Evolutionary conservation across 1,140 invertebrate species (phyloP).

Genomic region (Anastrepha obliqua): DNA sequence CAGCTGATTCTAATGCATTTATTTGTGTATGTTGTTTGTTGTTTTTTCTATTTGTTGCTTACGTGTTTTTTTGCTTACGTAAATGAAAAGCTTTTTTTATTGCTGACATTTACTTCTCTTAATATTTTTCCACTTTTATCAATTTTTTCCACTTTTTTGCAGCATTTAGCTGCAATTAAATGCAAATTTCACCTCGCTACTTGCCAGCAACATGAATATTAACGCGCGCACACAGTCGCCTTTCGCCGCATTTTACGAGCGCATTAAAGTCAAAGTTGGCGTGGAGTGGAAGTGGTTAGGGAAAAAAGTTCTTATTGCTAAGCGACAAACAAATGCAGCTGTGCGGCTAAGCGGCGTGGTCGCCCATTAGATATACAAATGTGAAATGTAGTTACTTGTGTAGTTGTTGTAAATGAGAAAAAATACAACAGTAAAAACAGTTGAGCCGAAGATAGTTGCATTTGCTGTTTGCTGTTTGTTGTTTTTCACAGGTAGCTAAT

Average conservation of each 20-base stretch:
- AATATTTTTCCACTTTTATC: neutral
- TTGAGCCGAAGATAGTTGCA: neutral
- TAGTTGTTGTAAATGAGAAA: neutral
- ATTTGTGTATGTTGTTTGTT: neutral
- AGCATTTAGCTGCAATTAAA: neutral
- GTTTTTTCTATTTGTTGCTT: neutral
- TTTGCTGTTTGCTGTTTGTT: neutral
- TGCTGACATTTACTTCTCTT: neutral
- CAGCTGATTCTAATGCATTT: constrained; percentile 8
- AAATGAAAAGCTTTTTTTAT: constrained; percentile 9
- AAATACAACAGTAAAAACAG: neutral
- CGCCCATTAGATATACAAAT: neutral
- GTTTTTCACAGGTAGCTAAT: neutral
- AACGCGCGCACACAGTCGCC: neutral
- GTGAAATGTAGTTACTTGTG: neutral
- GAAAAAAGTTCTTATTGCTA: constrained; percentile 27
- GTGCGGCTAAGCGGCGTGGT: constrained; percentile 7
- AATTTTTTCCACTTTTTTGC: neutral
- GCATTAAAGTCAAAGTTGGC: constrained; percentile 43
- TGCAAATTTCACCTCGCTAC: constrained; percentile 12
- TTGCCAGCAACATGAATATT: neutral
- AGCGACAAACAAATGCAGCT: neutral
- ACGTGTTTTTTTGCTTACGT: neutral
- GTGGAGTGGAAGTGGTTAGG: constrained; percentile 22
- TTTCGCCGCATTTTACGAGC: constrained; percentile 28